These are phyloP conservation scores for Ptilorrhoa leucosticta DNA, from an alignment of 2,113 vertebrate genomes.

Conservation along the genomic window DNA sequence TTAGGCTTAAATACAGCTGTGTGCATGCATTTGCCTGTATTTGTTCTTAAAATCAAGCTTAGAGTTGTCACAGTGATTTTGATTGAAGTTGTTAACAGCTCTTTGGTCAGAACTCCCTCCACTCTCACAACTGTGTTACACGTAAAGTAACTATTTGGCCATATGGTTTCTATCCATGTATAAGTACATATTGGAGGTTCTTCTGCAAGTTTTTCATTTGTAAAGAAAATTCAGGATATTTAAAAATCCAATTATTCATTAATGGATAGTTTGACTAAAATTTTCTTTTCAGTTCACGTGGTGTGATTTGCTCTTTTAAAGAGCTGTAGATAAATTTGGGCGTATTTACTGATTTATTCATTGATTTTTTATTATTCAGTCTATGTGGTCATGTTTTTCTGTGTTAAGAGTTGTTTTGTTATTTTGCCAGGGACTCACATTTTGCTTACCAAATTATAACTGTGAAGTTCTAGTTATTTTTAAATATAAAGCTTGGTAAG, in stretches of 20 bases:
- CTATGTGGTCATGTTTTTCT: neutral
- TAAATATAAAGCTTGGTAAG: neutral
- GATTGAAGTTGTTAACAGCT: neutral
- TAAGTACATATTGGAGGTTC: neutral
- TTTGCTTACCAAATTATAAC: neutral
- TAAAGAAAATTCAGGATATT: neutral
- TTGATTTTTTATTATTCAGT: neutral
- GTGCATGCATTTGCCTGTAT: constrained; percentile 15
- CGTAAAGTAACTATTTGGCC: neutral
- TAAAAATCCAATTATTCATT: neutral
- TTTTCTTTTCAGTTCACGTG: neutral
- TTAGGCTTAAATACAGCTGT: constrained; percentile 42
- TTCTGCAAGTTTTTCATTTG: neutral
- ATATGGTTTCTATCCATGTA: neutral
- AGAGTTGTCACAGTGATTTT: neutral
- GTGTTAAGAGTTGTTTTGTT: neutral
- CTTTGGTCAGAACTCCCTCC: neutral
- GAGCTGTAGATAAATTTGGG: neutral
- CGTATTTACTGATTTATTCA: neutral
- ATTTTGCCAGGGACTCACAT: neutral
- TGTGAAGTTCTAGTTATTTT: neutral
- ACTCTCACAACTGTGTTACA: neutral
- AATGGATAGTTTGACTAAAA: neutral
- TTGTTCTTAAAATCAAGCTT: constrained; percentile 1
- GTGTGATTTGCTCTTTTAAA: neutral